Percentiles rank a stretch among this genome's conserved stretches.
Evolutionary conservation across 2,113 vertebrate genomes (phyloP).

Genomic region (Syngnathus typhle): DNA sequence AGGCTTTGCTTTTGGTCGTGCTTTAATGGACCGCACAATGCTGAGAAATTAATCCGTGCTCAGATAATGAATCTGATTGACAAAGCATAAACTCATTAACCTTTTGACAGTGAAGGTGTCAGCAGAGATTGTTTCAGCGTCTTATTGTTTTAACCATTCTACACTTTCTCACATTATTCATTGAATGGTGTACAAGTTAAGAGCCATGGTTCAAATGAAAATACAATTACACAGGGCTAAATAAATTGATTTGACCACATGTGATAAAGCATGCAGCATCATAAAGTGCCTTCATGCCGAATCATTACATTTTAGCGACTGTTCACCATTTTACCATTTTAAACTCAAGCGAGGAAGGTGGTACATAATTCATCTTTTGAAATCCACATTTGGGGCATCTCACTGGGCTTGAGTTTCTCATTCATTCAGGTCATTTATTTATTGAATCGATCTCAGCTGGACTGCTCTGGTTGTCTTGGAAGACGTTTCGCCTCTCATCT

Average conservation of each 20-base stretch:
- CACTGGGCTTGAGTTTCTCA: not conserved
- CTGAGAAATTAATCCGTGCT: constrained; percentile 64
- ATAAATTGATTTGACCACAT: not conserved
- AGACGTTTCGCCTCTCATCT: no score
- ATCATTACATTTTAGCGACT: not conserved
- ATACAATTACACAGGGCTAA: not conserved
- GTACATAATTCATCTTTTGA: not conserved
- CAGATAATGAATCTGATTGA: constrained; percentile 68
- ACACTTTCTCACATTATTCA: not conserved
- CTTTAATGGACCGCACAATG: constrained; percentile 55
- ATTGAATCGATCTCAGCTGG: no score
- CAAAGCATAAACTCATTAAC: constrained; percentile 65
- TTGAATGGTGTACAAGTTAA: not conserved
- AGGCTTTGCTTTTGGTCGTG: constrained; percentile 50
- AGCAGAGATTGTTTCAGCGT: constrained; percentile 37
- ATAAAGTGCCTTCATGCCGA: not conserved
- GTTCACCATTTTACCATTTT: not conserved
- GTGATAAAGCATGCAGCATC: not conserved
- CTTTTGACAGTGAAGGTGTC: constrained; percentile 32
- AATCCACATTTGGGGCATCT: not conserved
- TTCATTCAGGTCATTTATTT: no score
- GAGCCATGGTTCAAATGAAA: not conserved
- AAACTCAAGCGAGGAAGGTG: not conserved
- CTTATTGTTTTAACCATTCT: not conserved
- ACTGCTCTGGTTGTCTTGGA: no score